Conservation (phyloP, 1,140 invertebrate species). For the Daktulosphaira vitifoliae region DNA sequence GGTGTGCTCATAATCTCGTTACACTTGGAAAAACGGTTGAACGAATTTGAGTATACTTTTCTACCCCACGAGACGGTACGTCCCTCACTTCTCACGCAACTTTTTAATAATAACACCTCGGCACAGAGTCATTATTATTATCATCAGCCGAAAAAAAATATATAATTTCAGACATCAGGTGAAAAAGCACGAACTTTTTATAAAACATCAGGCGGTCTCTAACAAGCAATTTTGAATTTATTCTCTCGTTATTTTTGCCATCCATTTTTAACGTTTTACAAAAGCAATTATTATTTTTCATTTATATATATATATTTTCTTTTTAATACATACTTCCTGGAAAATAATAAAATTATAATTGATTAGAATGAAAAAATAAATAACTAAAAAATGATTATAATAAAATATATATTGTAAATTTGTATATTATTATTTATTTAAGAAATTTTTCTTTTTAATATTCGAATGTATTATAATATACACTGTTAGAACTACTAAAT, state of each 20-base stretch:
- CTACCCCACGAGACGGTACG: background rate
- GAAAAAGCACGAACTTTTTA: constrained; percentile 30
- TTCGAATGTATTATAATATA: too few relatives aligned
- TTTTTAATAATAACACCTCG: constrained; percentile 31
- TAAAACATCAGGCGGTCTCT: constrained; percentile 28
- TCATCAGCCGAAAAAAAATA: constrained; percentile 15
- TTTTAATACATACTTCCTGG: constrained; percentile 7
- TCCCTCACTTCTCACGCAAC: background rate
- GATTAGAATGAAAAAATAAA: background rate
- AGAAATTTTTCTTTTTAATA: too few relatives aligned
- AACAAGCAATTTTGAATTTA: constrained; percentile 33
- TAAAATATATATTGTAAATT: too few relatives aligned
- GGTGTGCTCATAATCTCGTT: constrained; percentile 11
- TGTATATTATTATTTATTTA: too few relatives aligned
- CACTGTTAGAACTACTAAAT: too few relatives aligned
- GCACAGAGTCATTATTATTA: constrained; percentile 24
- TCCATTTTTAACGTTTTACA: constrained; percentile 30
- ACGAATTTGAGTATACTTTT: constrained; percentile 24
- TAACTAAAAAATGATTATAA: too few relatives aligned
- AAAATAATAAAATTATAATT: constrained; percentile 24
- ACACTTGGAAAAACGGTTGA: constrained; percentile 25
- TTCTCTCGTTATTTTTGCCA: constrained; percentile 30
- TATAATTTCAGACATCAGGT: constrained; percentile 28
- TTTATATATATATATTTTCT: background rate
- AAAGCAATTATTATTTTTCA: constrained; percentile 34